Evolutionary conservation across 2,797 vertebrate genomes (phyloP).

Genomic region (Anas acuta): DNA sequence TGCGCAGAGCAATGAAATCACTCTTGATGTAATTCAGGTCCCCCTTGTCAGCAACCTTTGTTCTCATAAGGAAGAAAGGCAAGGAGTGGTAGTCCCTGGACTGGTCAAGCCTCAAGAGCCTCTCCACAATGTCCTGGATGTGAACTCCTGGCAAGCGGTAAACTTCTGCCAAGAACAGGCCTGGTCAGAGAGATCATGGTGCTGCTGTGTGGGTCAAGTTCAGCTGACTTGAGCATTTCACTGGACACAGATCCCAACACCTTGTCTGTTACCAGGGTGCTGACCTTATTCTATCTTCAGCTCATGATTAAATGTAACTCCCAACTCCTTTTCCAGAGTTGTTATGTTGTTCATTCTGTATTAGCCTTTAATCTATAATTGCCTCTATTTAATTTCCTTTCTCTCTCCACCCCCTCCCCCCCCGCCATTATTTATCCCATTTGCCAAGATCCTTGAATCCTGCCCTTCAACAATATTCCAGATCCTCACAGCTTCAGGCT

Average conservation of each 20-base stretch:
- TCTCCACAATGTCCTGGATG: too few species aligned
- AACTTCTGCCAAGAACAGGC: too few species aligned
- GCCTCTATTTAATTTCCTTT: background rate
- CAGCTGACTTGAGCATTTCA: background rate
- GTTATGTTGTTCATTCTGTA: background rate
- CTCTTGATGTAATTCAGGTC: too few species aligned
- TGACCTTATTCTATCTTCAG: background rate
- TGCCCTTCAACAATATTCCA: background rate
- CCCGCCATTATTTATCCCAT: background rate
- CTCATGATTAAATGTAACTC: background rate
- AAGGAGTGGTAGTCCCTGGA: too few species aligned
- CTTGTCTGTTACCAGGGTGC: background rate
- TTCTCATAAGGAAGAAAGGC: too few species aligned
- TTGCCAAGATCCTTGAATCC: background rate
- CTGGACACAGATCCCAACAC: background rate
- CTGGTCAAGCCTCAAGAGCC: too few species aligned
- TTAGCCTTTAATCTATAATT: background rate
- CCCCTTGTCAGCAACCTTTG: too few species aligned
- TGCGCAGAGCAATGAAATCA: too few species aligned
- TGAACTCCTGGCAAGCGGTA: too few species aligned
- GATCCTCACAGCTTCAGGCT: background rate
- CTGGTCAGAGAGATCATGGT: background rate
- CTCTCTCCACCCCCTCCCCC: background rate
- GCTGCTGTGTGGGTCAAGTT: background rate
- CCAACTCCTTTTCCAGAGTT: background rate